Evolutionary conservation across 2,113 vertebrate genomes (phyloP).

Genomic region (Steatornis caripensis): DNA sequence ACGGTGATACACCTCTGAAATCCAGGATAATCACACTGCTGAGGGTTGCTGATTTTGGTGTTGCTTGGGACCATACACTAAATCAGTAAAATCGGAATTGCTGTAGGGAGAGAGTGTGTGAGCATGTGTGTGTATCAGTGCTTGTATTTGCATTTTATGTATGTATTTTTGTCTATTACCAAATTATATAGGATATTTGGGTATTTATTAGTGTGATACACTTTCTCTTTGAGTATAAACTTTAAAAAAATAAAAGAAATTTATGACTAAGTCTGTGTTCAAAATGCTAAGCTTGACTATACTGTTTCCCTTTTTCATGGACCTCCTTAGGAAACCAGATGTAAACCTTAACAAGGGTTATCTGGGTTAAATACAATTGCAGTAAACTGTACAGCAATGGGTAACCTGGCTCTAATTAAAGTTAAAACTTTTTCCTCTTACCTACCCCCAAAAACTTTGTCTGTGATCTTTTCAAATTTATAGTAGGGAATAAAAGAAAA

Average conservation of each 20-base stretch:
- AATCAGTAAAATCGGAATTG: not conserved
- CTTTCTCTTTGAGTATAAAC: not conserved
- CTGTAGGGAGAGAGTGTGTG: not conserved
- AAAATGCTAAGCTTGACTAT: not conserved
- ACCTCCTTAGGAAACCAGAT: conserved; percentile 42
- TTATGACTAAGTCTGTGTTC: not conserved
- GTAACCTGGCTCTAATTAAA: conserved; percentile 55
- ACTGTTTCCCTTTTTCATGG: not conserved
- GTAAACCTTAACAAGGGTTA: conserved; percentile 49
- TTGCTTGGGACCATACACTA: not conserved
- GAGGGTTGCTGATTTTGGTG: not conserved
- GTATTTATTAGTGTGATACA: not conserved
- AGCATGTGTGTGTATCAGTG: not conserved
- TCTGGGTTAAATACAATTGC: conserved; percentile 37
- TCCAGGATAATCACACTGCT: not conserved
- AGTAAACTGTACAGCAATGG: conserved; percentile 16
- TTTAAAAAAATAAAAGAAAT: not conserved
- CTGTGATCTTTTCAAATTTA: conserved; percentile 49
- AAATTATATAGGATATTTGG: not conserved
- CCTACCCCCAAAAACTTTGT: not conserved
- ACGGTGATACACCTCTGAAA: not conserved
- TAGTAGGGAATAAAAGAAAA: not conserved
- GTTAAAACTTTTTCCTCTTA: conserved; percentile 26
- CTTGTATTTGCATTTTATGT: not conserved
- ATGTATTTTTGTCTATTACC: not conserved